phyloP scores from a whole-genome alignment of 2,888 invertebrate species.

The Ceraclea dissimilis region DNA sequence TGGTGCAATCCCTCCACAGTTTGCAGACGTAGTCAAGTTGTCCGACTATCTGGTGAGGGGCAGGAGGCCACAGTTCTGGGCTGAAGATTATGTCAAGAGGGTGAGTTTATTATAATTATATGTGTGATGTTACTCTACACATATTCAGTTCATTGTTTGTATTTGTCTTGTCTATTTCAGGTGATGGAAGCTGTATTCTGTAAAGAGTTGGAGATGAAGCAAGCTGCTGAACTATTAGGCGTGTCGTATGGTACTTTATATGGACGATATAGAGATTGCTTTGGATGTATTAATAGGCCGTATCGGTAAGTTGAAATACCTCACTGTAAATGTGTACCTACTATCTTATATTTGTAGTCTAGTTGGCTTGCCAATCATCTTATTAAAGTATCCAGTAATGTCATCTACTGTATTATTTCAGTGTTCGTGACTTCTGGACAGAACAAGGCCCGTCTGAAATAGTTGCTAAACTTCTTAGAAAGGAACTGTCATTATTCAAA shows the following conservation, averaged over 20 bases:
- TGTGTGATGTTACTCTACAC: too few relatives aligned
- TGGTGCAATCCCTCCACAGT: constrained; percentile 36
- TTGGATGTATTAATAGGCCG: constrained; percentile 80
- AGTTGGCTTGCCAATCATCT: not conserved
- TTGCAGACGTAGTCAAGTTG: constrained; percentile 72
- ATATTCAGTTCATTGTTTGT: too few relatives aligned
- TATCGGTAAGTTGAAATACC: constrained; percentile 58
- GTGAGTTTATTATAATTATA: too few relatives aligned
- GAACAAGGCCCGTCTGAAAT: constrained; percentile 70
- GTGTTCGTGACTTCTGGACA: constrained; percentile 68
- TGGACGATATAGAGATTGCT: constrained; percentile 82
- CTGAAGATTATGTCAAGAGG: constrained; percentile 80
- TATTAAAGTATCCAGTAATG: not conserved
- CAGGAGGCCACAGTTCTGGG: constrained; percentile 86
- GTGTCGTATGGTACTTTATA: constrained; percentile 88
- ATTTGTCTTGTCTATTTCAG: too few relatives aligned
- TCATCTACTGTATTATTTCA: constrained; percentile 30
- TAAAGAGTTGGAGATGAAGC: constrained; percentile 90
- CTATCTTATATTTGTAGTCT: not conserved
- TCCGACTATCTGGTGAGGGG: constrained; percentile 82
- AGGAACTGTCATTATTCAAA: constrained; percentile 63
- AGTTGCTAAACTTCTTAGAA: constrained; percentile 59
- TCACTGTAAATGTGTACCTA: not conserved
- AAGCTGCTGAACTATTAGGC: constrained; percentile 80
- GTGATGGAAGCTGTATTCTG: constrained; percentile 85